phyloP scores from a whole-genome alignment of 1,140 invertebrate species.

The Agraylea sexmaculata region DNA sequence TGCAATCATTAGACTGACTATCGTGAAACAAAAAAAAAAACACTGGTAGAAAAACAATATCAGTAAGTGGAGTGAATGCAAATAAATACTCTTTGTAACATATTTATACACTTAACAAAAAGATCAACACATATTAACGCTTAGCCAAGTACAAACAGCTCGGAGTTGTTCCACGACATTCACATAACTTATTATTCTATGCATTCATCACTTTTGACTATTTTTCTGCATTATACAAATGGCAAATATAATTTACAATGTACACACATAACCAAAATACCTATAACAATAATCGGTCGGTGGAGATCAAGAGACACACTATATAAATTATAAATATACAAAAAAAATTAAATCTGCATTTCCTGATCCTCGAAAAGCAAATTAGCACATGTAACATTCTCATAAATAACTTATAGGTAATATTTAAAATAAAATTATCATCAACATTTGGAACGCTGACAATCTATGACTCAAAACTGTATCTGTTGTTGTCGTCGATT shows the following conservation, averaged over 20 bases:
- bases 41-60: slow-evolving; percentile 18
- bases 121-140: too few relatives aligned
- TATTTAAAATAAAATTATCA: too few relatives aligned
- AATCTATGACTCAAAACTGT: slow-evolving; percentile 16
- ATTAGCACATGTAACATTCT: slow-evolving; percentile 18
- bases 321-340: slow-evolving; percentile 23
- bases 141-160: slow-evolving; percentile 13
- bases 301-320: slow-evolving; percentile 22
- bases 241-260: too few relatives aligned
- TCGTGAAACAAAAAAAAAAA: too few relatives aligned
- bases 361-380: slow-evolving; percentile 21
- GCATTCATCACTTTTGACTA: slow-evolving; percentile 20
- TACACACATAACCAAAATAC: slow-evolving; percentile 21
- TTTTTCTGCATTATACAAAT: slow-evolving; percentile 20
- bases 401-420: slow-evolving; percentile 17
- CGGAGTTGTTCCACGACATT: slow-evolving; percentile 10
- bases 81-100: slow-evolving; percentile 15
- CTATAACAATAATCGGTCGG: slow-evolving; percentile 21
- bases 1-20: too few relatives aligned
- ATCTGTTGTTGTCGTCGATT: slow-evolving; percentile 13
- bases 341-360: slow-evolving; percentile 20
- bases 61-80: slow-evolving; percentile 17
- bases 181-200: too few relatives aligned
- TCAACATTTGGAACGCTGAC: slow-evolving; percentile 21
- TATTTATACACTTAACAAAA: slow-evolving; percentile 13